Conservation (phyloP, 2,888 invertebrate species). For the Julus scandinavius region DNA sequence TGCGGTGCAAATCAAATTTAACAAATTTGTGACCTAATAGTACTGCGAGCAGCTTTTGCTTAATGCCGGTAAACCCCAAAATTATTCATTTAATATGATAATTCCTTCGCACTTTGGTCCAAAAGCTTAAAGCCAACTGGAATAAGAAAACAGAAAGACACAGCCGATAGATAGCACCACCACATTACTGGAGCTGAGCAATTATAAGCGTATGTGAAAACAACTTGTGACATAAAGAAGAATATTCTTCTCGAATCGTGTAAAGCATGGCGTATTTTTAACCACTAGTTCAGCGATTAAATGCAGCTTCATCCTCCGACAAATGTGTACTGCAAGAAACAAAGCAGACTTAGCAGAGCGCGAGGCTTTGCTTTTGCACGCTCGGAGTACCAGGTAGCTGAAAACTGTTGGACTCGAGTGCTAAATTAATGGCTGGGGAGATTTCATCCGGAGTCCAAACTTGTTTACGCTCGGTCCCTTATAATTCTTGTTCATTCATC, state of each 20-base stretch:
- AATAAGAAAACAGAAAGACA: constrained; percentile 10
- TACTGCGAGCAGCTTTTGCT: not conserved
- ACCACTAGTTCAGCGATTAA: not conserved
- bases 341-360: not conserved
- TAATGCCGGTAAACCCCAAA: not conserved
- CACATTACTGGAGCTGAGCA: constrained; percentile 30
- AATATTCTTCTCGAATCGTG: not conserved
- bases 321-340: not conserved
- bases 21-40: not conserved
- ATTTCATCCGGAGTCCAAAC: constrained; percentile 28
- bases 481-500: constrained; percentile 39
- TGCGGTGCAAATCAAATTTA: constrained; percentile 10
- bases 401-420: constrained; percentile 33
- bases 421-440: constrained; percentile 2
- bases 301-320: not conserved
- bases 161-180: constrained; percentile 42
- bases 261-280: not conserved
- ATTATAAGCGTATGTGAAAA: not conserved
- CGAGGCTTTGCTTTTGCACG: constrained; percentile 2
- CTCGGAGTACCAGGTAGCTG: constrained; percentile 19
- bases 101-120: constrained; percentile 27
- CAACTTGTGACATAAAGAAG: not conserved
- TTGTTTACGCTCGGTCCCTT: constrained; percentile 22
- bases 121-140: constrained; percentile 25
- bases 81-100: not conserved